phyloP scores from a whole-genome alignment of 2,797 vertebrate genomes.

The Enteromius thamalakanensis region DNA sequence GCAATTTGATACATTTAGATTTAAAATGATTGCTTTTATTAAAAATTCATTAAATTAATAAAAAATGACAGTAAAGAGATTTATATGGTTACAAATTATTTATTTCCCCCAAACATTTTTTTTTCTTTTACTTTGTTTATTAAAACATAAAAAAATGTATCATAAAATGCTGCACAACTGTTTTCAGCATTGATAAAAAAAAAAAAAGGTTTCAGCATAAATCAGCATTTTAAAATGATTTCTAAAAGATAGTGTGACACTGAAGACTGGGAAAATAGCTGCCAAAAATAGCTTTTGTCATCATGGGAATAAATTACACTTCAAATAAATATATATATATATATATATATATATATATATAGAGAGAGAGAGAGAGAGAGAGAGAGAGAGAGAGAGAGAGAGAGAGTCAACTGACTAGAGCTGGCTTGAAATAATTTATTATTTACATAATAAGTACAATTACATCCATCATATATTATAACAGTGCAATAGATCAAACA shows the following conservation, averaged over 20 bases:
- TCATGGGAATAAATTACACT: background rate
- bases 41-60: background rate
- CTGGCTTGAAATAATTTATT: too few species aligned
- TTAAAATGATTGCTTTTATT: background rate
- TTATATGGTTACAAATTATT: background rate
- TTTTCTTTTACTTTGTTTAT: background rate
- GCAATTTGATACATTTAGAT: background rate
- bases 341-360: background rate
- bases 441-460: background rate
- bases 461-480: background rate
- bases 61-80: background rate
- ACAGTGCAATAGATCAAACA: constrained; percentile 39
- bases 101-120: background rate
- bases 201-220: background rate
- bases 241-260: background rate
- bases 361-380: too few species aligned
- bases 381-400: too few species aligned
- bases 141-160: background rate
- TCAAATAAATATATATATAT: background rate
- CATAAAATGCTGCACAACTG: background rate
- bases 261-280: background rate
- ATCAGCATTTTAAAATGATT: background rate
- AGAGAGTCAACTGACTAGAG: background rate
- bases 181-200: background rate
- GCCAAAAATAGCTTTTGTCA: background rate